phyloP scores from a whole-genome alignment of 2,888 invertebrate species.

The Acanthosepion lycidas region DNA sequence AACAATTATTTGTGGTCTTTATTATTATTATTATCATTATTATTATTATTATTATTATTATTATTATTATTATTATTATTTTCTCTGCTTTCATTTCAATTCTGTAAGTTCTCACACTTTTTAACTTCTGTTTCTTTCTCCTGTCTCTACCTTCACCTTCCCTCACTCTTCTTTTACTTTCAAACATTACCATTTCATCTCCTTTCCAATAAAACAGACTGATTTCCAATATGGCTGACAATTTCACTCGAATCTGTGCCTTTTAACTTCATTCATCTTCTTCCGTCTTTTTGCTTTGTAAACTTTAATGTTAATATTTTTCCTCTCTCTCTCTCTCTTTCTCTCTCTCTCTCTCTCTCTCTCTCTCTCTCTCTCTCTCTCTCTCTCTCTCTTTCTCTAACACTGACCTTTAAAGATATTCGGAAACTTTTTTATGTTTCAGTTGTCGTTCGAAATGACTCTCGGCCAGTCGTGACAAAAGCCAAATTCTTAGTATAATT shows the following conservation, averaged over 20 bases:
- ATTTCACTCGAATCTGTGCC: not conserved
- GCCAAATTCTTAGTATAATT: not conserved
- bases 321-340: not conserved
- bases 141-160: not conserved
- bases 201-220: not conserved
- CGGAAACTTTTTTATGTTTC: not conserved
- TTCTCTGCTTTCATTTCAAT: too few relatives aligned
- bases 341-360: not conserved
- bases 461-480: not conserved
- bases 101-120: not conserved
- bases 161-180: not conserved
- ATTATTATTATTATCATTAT: too few relatives aligned
- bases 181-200: not conserved
- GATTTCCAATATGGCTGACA: not conserved
- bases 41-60: too few relatives aligned
- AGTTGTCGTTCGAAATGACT: not conserved
- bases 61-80: too few relatives aligned
- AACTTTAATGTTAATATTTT: too few relatives aligned
- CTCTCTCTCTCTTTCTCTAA: not conserved
- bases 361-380: not conserved
- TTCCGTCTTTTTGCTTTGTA: too few relatives aligned
- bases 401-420: not conserved
- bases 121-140: not conserved
- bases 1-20: too few relatives aligned
- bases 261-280: not conserved